A percentile compares a stretch with the other conserved stretches of the same genome.
These are phyloP conservation scores for Entelurus aequoreus DNA, from an alignment of 2,113 vertebrate genomes.

Conservation along the genomic window DNA sequence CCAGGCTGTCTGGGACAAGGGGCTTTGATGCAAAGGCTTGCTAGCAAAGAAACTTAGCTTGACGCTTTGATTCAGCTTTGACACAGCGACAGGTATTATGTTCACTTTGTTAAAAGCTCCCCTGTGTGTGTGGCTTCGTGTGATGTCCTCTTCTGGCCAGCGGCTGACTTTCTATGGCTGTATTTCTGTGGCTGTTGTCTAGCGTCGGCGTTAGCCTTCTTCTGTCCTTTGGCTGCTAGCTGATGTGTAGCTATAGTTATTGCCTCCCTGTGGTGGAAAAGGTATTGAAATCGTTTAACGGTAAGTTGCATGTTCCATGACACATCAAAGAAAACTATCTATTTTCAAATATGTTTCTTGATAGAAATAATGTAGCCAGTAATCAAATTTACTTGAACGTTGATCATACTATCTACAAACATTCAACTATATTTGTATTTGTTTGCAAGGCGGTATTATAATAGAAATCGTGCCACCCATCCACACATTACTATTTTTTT, in stretches of 20 bases:
- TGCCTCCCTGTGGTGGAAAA: constrained; percentile 68
- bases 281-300: constrained; percentile 62
- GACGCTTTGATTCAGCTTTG: constrained; percentile 37
- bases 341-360: not conserved
- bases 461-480: too few species aligned
- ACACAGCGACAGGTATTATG: constrained; percentile 55
- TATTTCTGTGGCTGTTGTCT: constrained; percentile 41
- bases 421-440: too few species aligned
- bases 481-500: too few species aligned
- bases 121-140: constrained; percentile 51
- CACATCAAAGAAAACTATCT: not conserved
- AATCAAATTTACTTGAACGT: not conserved
- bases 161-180: constrained; percentile 30
- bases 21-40: constrained; percentile 49
- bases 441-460: too few species aligned
- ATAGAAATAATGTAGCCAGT: too few species aligned
- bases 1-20: constrained; percentile 37
- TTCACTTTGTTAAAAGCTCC: constrained; percentile 18
- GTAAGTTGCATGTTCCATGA: constrained; percentile 44
- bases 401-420: too few species aligned
- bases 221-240: constrained; percentile 50
- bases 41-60: constrained; percentile 52
- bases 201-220: constrained; percentile 49
- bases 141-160: constrained; percentile 35
- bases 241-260: constrained; percentile 66